Conservation (phyloP, 2,888 invertebrate genomes). For the Helleia helle region DNA sequence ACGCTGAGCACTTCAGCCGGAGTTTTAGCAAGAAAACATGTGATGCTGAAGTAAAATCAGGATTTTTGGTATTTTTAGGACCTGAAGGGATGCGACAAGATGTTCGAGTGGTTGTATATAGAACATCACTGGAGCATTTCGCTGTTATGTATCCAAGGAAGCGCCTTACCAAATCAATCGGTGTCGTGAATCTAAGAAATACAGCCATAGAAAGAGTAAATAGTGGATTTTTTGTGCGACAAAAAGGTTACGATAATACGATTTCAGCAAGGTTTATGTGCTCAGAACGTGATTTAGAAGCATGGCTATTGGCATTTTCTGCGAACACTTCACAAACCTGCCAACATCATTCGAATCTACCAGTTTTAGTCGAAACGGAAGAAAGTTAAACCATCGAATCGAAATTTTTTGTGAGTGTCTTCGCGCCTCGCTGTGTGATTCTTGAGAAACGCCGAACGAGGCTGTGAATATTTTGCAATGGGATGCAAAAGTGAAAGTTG, state of each 20-base stretch:
- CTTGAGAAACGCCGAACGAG: constrained; percentile 34
- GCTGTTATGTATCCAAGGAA: constrained; percentile 78
- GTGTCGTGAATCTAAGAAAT: constrained; percentile 76
- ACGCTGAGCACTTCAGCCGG: constrained; percentile 49
- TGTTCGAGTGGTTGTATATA: constrained; percentile 77
- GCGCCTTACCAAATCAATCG: constrained; percentile 75
- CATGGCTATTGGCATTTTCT: constrained; percentile 76
- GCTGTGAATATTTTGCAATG: constrained; percentile 57
- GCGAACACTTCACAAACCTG: constrained; percentile 52
- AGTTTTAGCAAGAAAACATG: constrained; percentile 36
- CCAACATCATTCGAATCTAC: constrained; percentile 67
- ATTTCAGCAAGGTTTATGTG: constrained; percentile 75
- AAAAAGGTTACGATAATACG: constrained; percentile 77
- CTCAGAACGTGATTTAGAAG: constrained; percentile 70
- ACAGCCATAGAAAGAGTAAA: constrained; percentile 71
- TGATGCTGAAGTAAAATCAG: constrained; percentile 76
- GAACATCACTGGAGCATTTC: constrained; percentile 77
- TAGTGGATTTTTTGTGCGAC: constrained; percentile 72
- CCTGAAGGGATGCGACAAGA: constrained; percentile 74
- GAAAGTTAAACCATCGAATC: constrained; percentile 46
- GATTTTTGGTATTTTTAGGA: constrained; percentile 74
- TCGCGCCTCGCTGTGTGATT: constrained; percentile 26
- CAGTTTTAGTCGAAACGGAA: constrained; percentile 76
- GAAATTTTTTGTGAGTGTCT: constrained; percentile 31
- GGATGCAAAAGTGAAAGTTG: constrained; percentile 59